Conservation (phyloP, 2,888 invertebrate species). For the Heteromurus nitidus region DNA sequence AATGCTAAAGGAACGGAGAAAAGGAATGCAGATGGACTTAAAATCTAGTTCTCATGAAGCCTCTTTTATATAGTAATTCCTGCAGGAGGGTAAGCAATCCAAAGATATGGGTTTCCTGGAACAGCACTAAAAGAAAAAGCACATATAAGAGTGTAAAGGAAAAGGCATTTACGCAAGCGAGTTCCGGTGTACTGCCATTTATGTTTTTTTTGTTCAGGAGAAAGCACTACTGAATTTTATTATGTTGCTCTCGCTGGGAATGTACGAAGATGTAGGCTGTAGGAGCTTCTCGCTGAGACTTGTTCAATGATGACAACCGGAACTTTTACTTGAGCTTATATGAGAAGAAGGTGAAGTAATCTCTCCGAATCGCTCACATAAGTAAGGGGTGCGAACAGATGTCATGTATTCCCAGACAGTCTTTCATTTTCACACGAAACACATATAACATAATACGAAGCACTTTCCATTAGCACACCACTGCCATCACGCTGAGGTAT, state of each 20-base stretch:
- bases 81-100: neutral
- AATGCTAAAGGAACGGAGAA: neutral
- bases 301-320: neutral
- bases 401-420: neutral
- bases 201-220: neutral
- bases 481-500: no score
- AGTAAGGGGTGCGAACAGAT: conserved; percentile 7
- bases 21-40: conserved; percentile 4
- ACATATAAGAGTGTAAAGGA: conserved; percentile 12
- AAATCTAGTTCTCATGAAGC: conserved; percentile 1
- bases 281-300: no score
- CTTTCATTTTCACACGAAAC: conserved; percentile 3
- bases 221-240: no score
- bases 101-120: neutral
- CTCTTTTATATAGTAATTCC: neutral
- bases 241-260: no score
- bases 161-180: conserved; percentile 8
- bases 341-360: no score
- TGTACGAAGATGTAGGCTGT: no score
- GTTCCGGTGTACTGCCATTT: conserved; percentile 6
- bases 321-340: neutral
- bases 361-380: no score
- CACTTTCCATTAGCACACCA: conserved; percentile 18
- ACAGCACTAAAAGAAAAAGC: conserved; percentile 10
- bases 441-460: neutral